Conservation (phyloP, 2,797 vertebrate species). For the Ibycter americanus region DNA sequence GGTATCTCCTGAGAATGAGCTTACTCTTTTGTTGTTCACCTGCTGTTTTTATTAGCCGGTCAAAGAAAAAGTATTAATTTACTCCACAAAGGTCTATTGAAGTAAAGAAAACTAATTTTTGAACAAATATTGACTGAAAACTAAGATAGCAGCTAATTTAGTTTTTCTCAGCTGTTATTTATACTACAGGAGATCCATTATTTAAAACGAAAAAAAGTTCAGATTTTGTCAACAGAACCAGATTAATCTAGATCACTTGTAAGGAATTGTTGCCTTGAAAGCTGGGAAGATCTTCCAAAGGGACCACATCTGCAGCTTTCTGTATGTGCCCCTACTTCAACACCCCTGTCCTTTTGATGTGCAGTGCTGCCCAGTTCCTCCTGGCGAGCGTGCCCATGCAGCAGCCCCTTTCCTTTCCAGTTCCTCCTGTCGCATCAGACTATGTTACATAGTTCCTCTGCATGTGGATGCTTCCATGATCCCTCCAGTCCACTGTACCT, state of each 20-base stretch:
- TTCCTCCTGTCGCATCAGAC: neutral
- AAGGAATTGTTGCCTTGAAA: neutral
- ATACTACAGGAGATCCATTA: accelerated
- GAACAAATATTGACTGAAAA: neutral
- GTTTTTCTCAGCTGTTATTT: neutral
- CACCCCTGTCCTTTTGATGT: neutral
- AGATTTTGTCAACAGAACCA: neutral
- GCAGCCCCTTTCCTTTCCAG: neutral
- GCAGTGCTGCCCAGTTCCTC: neutral
- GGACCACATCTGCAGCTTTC: neutral
- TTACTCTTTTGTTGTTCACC: neutral
- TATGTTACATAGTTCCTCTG: neutral
- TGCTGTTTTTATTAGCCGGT: neutral
- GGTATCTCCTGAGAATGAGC: constrained; percentile 4
- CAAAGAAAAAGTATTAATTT: constrained; percentile 14
- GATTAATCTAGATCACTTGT: neutral
- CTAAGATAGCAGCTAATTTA: neutral
- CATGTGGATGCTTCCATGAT: neutral
- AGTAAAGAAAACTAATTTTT: neutral
- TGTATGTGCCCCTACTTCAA: neutral
- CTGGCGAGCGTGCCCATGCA: neutral
- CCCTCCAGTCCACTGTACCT: neutral
- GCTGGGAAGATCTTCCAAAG: neutral
- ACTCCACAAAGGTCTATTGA: neutral
- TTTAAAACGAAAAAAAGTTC: neutral